Conservation (phyloP, 2,113 vertebrate genomes). For the Donacobius atricapilla region DNA sequence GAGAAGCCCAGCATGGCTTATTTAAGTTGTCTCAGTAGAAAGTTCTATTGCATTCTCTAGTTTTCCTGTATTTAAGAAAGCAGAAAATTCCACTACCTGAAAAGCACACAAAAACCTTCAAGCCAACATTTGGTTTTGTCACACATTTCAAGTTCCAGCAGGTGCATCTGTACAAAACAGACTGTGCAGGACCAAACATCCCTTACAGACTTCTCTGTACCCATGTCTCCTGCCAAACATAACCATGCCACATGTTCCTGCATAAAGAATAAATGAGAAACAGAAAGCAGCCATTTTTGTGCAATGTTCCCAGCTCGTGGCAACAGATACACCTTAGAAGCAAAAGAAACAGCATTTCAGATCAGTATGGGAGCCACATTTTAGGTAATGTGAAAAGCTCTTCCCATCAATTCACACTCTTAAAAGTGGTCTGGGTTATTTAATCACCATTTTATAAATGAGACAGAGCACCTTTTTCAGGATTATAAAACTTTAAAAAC, state of each 20-base stretch:
- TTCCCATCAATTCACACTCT: background rate
- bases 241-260: background rate
- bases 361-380: background rate
- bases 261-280: background rate
- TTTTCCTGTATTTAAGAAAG: background rate
- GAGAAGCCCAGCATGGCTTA: background rate
- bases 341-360: background rate
- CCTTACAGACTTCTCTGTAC: background rate
- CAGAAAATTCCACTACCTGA: background rate
- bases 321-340: background rate
- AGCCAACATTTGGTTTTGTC: background rate
- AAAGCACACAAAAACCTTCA: background rate
- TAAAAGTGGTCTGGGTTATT: background rate
- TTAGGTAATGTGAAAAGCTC: background rate
- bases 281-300: background rate
- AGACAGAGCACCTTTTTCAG: background rate
- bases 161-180: background rate
- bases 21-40: background rate
- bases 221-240: background rate
- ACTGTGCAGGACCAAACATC: background rate
- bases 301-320: background rate
- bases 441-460: background rate
- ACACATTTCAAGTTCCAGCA: background rate
- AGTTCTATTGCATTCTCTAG: background rate
- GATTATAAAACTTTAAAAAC: background rate